Conservation (phyloP, 2,113 vertebrate species). For the Clarias macrocephalus region DNA sequence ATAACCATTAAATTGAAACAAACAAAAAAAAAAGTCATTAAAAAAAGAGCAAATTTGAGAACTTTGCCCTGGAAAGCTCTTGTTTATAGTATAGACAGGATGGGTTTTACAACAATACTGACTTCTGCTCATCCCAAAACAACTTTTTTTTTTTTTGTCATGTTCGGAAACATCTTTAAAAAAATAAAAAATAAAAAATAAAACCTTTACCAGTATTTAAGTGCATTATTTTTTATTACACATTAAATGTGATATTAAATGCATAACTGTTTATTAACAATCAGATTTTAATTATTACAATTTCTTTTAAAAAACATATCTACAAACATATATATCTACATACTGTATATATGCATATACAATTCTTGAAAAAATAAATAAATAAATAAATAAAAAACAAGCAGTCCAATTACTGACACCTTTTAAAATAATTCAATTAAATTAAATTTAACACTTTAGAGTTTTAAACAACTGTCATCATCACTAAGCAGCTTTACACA, state of each 20-base stretch:
- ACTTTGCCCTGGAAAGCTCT: neutral
- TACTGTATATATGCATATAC: no score
- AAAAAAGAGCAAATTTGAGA: neutral
- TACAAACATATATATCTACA: no score
- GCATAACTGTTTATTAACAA: no score
- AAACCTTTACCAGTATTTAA: neutral
- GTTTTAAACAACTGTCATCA: no score
- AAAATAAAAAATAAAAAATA: neutral
- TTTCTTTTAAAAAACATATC: neutral
- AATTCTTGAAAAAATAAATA: no score
- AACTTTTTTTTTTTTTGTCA: no score
- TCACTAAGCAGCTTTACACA: no score
- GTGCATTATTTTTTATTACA: neutral
- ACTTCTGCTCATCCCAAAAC: neutral
- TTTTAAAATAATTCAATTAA: neutral
- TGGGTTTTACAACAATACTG: neutral
- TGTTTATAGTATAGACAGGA: slow-evolving; percentile 11
- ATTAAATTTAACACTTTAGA: neutral
- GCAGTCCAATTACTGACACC: neutral
- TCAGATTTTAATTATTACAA: neutral
- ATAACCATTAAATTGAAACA: neutral
- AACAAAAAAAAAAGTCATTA: neutral
- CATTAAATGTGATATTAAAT: no score
- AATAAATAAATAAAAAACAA: no score
- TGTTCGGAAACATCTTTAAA: neutral